Evolutionary conservation across 1,140 invertebrate species (phyloP).

Genomic region (Kradibia gibbosae): DNA sequence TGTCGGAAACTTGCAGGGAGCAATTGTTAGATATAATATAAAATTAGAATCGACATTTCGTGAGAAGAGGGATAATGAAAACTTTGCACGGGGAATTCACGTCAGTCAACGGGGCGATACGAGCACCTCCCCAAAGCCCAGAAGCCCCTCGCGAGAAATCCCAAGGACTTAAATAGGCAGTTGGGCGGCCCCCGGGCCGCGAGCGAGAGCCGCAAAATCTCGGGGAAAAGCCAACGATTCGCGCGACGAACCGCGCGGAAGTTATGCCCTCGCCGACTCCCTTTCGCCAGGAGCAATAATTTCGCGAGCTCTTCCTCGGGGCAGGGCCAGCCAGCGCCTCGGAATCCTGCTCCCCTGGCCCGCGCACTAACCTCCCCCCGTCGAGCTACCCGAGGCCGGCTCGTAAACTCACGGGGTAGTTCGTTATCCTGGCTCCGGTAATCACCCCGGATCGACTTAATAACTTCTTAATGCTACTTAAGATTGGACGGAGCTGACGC

Average conservation of each 20-base stretch:
- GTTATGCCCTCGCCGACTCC: background rate
- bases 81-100: background rate
- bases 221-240: background rate
- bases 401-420: constrained; percentile 41
- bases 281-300: background rate
- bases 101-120: background rate
- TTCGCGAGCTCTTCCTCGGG: background rate
- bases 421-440: constrained; percentile 36
- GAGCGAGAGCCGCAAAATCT: background rate
- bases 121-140: background rate
- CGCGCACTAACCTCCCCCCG: background rate
- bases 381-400: background rate
- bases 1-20: background rate
- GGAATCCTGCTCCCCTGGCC: background rate
- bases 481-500: constrained; percentile 52
- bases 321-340: background rate
- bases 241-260: background rate
- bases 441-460: constrained; percentile 53
- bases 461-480: constrained; percentile 60
- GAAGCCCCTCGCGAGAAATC: background rate
- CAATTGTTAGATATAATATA: background rate
- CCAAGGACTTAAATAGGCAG: background rate
- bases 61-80: background rate
- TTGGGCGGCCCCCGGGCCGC: background rate
- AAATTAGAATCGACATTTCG: background rate